Evolutionary conservation across 1,140 invertebrate genomes (phyloP), one percentile per base, ranked within the genome.

Genomic region (Nasonia vitripennis): DNA sequence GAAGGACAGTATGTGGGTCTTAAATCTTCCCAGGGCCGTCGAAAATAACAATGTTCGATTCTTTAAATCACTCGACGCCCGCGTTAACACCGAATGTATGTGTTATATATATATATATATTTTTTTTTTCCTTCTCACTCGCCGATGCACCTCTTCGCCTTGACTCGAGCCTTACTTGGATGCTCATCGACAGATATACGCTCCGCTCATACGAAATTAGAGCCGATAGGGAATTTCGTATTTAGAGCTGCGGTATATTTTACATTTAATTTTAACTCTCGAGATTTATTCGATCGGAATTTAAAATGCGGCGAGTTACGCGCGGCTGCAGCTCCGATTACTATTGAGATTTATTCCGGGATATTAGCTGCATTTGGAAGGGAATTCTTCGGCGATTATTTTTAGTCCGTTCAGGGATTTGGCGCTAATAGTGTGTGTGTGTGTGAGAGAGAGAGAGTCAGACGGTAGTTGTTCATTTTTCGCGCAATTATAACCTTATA

Each of bases 1-100:
- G 45, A 70, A 84, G 74, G 84, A 73, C 78, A 37, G 45, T 68
- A 87, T 86, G 84, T 88, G 81, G 86, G 83, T 86, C 71, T 83
- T 78, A 83, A 83, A 78, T 83, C 55, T 83, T 62, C 71, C 23
- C 74, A 68, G n/a, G 81, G 81, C 41, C 55, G 74, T 78, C 20
- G n/a, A 51, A 68, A 77, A 78, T 77, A 83, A 67, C 70, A 83
- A 83, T 75, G 51, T 83, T 67, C 51, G 62, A 83, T 83, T 83
- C 51, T 83, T 41, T 75, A 83, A 75, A 75, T 75, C 71, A 45
- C 45, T 75, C 48, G 77, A 75, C 14, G 23, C 48, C 27, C 48
- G 23, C 31, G 31, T 37, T 20, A 37, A 34, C 20, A 23, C 20
- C 41, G 3, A 17, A 4, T 51, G 23, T n/a, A 78, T 34, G 10